Evolutionary conservation across 2,888 invertebrate species (phyloP).

Genomic region (Tanytarsus gracilentus): DNA sequence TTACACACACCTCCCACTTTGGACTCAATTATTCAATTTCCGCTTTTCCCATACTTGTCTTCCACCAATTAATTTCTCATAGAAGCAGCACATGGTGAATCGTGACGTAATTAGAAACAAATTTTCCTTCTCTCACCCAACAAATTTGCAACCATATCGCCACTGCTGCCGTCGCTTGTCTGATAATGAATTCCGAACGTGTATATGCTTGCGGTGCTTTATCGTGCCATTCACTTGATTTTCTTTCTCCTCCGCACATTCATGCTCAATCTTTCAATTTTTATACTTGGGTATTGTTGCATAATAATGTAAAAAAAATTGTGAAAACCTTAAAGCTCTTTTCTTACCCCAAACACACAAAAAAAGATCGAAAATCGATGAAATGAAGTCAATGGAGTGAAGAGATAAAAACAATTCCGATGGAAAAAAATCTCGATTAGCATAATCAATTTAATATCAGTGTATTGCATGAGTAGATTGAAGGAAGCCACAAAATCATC

Average conservation of each 20-base stretch:
- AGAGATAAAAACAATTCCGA: not conserved
- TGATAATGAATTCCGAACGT: conserved; percentile 16
- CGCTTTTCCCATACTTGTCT: not conserved
- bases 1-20: not conserved
- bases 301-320: conserved; percentile 4
- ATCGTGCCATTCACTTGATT: not conserved
- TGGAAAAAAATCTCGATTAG: not conserved
- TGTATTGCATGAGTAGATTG: not conserved
- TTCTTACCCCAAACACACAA: not conserved
- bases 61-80: conserved; percentile 18
- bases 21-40: conserved; percentile 21
- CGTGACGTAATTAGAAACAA: conserved; percentile 17
- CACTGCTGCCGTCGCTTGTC: not conserved
- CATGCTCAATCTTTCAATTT: not conserved
- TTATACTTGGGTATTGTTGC: conserved; percentile 1
- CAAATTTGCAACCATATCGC: too few species aligned
- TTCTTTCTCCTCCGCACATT: not conserved
- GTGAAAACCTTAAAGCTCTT: not conserved
- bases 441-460: conserved; percentile 25
- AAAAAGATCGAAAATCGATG: not conserved
- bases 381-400: not conserved
- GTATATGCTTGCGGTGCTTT: not conserved
- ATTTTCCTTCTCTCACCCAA: too few species aligned
- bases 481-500: too few species aligned
- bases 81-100: not conserved